Conservation (phyloP, 2,888 invertebrate genomes). For the Proisotoma minuta region DNA sequence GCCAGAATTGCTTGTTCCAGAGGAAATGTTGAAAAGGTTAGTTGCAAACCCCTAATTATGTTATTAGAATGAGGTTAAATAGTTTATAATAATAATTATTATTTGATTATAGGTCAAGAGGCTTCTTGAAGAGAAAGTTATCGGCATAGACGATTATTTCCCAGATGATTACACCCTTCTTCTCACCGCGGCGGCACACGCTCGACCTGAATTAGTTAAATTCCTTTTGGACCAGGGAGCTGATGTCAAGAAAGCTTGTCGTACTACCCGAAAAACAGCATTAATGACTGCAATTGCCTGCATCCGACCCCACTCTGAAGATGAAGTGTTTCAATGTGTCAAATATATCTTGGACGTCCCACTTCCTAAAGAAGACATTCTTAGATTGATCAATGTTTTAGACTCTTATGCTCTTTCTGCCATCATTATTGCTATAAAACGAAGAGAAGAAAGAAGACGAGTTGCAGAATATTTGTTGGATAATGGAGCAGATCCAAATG, state of each 20-base stretch:
- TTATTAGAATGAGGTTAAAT: no score
- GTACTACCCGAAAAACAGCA: background rate
- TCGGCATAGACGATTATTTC: slow-evolving; percentile 8
- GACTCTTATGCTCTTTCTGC: slow-evolving; percentile 12
- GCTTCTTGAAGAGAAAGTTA: background rate
- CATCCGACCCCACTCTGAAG: background rate
- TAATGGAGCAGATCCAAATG: slow-evolving; percentile 15
- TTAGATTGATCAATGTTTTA: slow-evolving; percentile 11
- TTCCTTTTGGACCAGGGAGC: slow-evolving; percentile 17
- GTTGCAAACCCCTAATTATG: no score
- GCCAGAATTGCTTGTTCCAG: slow-evolving; percentile 12
- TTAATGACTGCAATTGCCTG: slow-evolving; percentile 10
- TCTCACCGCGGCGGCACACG: slow-evolving; percentile 11
- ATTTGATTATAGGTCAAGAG: background rate
- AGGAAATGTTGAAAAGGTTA: slow-evolving; percentile 18
- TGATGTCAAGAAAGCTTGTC: slow-evolving; percentile 6
- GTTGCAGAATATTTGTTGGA: slow-evolving; percentile 7
- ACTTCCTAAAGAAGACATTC: background rate
- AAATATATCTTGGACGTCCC: background rate
- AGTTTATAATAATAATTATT: background rate
- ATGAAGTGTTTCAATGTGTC: slow-evolving; percentile 4
- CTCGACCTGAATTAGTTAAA: slow-evolving; percentile 10
- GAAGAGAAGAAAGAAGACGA: background rate
- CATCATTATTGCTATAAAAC: slow-evolving; percentile 10
- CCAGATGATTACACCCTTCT: slow-evolving; percentile 13